A percentile compares a stretch with the other conserved stretches of the same genome.
phyloP scores from a whole-genome alignment of 2,797 vertebrate species.

The Astyanax mexicanus region DNA sequence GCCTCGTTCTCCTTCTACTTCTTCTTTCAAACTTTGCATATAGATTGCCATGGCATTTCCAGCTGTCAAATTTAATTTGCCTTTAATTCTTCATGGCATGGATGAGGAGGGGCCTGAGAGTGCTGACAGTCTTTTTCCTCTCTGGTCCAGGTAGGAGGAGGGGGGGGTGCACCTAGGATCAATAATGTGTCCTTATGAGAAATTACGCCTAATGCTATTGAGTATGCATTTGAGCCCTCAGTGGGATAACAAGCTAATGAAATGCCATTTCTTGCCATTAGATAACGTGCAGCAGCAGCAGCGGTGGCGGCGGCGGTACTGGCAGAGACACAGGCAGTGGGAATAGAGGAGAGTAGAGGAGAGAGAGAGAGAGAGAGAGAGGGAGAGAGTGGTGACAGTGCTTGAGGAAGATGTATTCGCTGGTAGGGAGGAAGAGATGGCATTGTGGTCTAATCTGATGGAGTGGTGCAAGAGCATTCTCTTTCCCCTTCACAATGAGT shows the following conservation, averaged over 20 bases:
- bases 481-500: constrained; percentile 51
- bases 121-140: constrained; percentile 91
- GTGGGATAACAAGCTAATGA: constrained; percentile 95
- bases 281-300: constrained; percentile 75
- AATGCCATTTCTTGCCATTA: constrained; percentile 96
- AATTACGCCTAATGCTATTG: constrained; percentile 95
- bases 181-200: constrained; percentile 99
- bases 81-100: constrained; percentile 97
- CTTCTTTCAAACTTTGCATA: constrained; percentile 89
- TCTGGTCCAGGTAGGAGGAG: constrained; percentile 85
- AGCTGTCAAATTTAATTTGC: constrained; percentile 99
- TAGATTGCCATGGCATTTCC: constrained; percentile 97
- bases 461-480: constrained; percentile 66
- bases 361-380: not conserved
- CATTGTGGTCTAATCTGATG: constrained; percentile 84
- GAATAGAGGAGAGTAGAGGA: constrained; percentile 12
- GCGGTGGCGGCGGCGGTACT: constrained; percentile 68
- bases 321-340: constrained; percentile 69
- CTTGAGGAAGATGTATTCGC: constrained; percentile 53
- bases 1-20: constrained; percentile 38
- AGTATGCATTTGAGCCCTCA: constrained; percentile 91
- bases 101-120: constrained; percentile 85
- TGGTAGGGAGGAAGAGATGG: constrained; percentile 78
- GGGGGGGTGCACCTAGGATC: constrained; percentile 78
- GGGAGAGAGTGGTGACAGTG: constrained; percentile 31